phyloP scores from a whole-genome alignment of 2,797 vertebrate genomes.

The Leptoclinus maculatus region DNA sequence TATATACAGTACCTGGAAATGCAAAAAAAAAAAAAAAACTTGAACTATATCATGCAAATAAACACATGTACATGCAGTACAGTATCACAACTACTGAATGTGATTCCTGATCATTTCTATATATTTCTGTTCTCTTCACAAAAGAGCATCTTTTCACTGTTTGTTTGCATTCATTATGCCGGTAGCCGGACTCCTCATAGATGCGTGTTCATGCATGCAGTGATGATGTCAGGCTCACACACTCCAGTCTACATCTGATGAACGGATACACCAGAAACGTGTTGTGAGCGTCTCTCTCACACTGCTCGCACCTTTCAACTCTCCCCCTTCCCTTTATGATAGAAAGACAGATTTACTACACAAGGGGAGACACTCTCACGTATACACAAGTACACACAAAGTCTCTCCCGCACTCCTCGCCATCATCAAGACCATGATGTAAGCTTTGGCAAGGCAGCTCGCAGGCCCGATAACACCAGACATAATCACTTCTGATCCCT shows the following conservation, averaged over 20 bases:
- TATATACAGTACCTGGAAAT: background rate
- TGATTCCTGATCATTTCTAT: conserved; percentile 17
- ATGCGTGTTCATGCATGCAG: background rate
- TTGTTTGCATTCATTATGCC: conserved; percentile 16
- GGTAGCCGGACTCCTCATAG: conserved; percentile 5
- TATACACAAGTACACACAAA: conserved; percentile 16
- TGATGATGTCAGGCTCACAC: background rate
- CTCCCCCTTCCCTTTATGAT: conserved; percentile 11
- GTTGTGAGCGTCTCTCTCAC: background rate
- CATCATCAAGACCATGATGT: conserved; percentile 76
- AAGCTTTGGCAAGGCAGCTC: conserved; percentile 68
- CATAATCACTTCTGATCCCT: conserved; percentile 67
- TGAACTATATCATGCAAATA: background rate
- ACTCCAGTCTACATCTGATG: background rate
- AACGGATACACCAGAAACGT: background rate
- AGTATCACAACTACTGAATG: background rate
- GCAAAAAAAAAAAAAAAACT: background rate
- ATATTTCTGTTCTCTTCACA: background rate
- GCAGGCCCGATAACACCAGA: conserved; percentile 50
- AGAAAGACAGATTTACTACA: conserved; percentile 28
- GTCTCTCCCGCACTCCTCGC: conserved; percentile 6
- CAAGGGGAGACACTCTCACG: conserved; percentile 29
- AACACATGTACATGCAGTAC: background rate
- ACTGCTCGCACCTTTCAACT: background rate
- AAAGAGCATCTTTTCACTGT: no score